Conservation (phyloP, 2,888 invertebrate genomes). For the Tetranychus truncatus region DNA sequence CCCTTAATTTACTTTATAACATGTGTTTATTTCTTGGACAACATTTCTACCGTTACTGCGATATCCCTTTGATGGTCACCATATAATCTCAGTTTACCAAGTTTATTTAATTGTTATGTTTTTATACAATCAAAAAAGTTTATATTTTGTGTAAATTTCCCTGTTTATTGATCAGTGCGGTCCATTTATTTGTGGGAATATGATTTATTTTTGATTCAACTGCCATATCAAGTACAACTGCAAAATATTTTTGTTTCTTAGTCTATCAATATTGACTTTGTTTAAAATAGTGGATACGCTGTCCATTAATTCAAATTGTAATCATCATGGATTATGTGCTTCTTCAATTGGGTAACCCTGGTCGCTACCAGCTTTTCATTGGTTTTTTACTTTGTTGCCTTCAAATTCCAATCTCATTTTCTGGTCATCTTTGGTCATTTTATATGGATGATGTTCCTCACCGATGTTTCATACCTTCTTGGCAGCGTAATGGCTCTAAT, state of each 20-base stretch:
- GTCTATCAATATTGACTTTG: background rate
- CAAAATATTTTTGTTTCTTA: background rate
- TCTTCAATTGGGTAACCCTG: constrained; percentile 24
- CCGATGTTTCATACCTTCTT: constrained; percentile 21
- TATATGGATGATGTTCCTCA: constrained; percentile 25
- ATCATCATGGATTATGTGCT: constrained; percentile 23
- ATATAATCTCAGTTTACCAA: too few species aligned
- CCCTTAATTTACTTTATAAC: too few species aligned
- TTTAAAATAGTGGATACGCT: background rate
- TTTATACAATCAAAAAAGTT: too few species aligned
- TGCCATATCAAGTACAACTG: too few species aligned
- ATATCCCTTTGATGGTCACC: too few species aligned
- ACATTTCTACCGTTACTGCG: too few species aligned
- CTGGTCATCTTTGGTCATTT: constrained; percentile 22
- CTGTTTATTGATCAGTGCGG: too few species aligned
- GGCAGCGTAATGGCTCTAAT: background rate
- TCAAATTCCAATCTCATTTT: constrained; percentile 26
- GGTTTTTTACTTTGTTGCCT: constrained; percentile 26
- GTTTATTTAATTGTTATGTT: too few species aligned
- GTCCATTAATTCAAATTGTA: background rate
- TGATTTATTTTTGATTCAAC: too few species aligned
- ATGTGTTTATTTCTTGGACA: too few species aligned
- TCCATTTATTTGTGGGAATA: too few species aligned
- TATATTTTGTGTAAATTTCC: too few species aligned
- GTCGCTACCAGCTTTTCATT: constrained; percentile 25